Percentiles rank a stretch among this genome's conserved stretches.
Evolutionary conservation across 2,888 invertebrate species (phyloP).

Genomic region (Anticlea derivata): DNA sequence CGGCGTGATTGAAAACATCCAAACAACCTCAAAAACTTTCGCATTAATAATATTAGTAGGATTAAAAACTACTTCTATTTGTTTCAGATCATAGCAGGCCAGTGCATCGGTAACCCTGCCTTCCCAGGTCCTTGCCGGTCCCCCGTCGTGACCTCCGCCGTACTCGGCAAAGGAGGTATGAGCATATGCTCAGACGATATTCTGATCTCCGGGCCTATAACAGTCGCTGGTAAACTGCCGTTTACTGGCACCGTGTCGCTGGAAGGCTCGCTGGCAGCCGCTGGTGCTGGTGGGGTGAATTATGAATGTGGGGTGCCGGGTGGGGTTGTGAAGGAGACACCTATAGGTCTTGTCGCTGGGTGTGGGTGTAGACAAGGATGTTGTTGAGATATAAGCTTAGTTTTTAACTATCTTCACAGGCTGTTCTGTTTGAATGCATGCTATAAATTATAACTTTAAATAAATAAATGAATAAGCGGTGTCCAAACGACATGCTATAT

Average conservation of each 20-base stretch:
- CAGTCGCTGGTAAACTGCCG: conserved; percentile 43
- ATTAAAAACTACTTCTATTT: neutral
- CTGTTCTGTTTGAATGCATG: too few relatives aligned
- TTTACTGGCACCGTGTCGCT: conserved; percentile 42
- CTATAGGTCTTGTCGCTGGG: neutral
- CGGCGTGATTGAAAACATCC: too few relatives aligned
- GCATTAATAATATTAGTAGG: too few relatives aligned
- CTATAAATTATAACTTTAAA: too few relatives aligned
- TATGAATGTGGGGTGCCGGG: conserved; percentile 21
- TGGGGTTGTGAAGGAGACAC: conserved; percentile 6
- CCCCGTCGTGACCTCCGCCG: neutral
- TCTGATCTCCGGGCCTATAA: conserved; percentile 35
- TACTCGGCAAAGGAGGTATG: conserved; percentile 18
- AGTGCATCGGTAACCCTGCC: conserved; percentile 9
- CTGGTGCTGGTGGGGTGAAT: conserved; percentile 23
- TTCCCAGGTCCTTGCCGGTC: conserved; percentile 2
- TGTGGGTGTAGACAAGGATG: neutral
- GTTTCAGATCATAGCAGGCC: conserved; percentile 21
- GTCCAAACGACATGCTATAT: too few relatives aligned
- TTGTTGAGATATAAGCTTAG: neutral
- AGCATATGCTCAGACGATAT: conserved; percentile 37
- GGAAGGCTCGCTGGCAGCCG: conserved; percentile 41
- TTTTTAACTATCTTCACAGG: too few relatives aligned
- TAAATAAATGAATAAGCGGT: too few relatives aligned
- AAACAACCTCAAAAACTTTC: too few relatives aligned